These are phyloP conservation scores for Amblyteles armatorius DNA, from an alignment of 2,888 invertebrate species.

Conservation along the genomic window DNA sequence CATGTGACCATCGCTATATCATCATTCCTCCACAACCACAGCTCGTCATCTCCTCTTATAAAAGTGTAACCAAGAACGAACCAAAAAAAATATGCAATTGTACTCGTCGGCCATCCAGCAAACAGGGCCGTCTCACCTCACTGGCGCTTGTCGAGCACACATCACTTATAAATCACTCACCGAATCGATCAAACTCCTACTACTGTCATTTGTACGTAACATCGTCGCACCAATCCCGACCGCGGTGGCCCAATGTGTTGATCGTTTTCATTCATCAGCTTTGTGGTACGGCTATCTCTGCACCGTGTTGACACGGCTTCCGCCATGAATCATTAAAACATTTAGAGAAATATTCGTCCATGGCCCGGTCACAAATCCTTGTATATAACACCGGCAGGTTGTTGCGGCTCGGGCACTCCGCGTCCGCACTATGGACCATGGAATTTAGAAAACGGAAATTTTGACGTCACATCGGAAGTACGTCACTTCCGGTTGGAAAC, in stretches of 20 bases:
- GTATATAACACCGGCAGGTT: not conserved
- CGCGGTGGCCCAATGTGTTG: constrained; percentile 23
- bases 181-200: constrained; percentile 41
- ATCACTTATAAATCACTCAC: constrained; percentile 46
- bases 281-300: constrained; percentile 52
- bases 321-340: constrained; percentile 51
- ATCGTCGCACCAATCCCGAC: constrained; percentile 48
- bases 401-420: not conserved
- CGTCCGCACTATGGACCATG: not conserved
- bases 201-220: constrained; percentile 50
- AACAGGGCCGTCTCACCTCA: constrained; percentile 29
- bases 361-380: not conserved
- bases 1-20: constrained; percentile 84
- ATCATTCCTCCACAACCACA: constrained; percentile 71
- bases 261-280: constrained; percentile 56
- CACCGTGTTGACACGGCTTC: constrained; percentile 54
- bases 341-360: constrained; percentile 5
- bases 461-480: no score
- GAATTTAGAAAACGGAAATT: not conserved
- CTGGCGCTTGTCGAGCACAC: constrained; percentile 52
- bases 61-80: constrained; percentile 12
- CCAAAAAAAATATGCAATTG: constrained; percentile 4
- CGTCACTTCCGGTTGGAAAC: no score
- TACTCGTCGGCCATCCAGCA: constrained; percentile 22
- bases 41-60: constrained; percentile 39